These are phyloP conservation scores for Hirtodrosophila histrioides DNA, from an alignment of 2,888 invertebrate genomes.

Conservation along the genomic window DNA sequence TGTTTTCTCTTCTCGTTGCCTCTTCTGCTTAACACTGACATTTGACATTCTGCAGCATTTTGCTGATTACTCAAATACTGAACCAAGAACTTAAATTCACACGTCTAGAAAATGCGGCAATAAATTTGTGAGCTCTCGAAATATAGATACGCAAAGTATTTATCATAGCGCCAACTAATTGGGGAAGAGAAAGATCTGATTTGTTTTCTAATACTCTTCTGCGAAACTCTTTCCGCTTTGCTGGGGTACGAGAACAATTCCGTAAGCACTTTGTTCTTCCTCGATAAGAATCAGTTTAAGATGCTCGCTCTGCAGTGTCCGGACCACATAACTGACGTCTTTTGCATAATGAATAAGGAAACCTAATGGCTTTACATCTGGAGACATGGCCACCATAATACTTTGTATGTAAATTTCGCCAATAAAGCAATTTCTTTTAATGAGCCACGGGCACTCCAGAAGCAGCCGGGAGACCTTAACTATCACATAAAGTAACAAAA, in stretches of 20 bases:
- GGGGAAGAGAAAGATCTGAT: background rate
- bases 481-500: conserved; percentile 73
- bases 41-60: conserved; percentile 41
- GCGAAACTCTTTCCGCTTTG: background rate
- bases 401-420: conserved; percentile 75
- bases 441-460: conserved; percentile 61
- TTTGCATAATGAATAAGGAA: conserved; percentile 55
- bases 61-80: conserved; percentile 27
- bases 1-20: conserved; percentile 27
- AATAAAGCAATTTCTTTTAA: conserved; percentile 77
- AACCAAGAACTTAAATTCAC: conserved; percentile 1
- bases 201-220: background rate
- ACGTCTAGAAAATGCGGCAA: background rate
- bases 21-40: conserved; percentile 31
- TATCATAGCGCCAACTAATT: background rate
- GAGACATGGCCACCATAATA: conserved; percentile 70
- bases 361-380: conserved; percentile 67
- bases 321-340: conserved; percentile 24
- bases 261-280: conserved; percentile 29
- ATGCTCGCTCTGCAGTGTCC: conserved; percentile 15
- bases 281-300: conserved; percentile 39
- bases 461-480: conserved; percentile 44
- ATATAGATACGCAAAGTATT: background rate
- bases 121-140: background rate
- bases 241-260: background rate